Evolutionary conservation across 2,888 invertebrate genomes (phyloP).

Genomic region (Lasius fuliginosus): DNA sequence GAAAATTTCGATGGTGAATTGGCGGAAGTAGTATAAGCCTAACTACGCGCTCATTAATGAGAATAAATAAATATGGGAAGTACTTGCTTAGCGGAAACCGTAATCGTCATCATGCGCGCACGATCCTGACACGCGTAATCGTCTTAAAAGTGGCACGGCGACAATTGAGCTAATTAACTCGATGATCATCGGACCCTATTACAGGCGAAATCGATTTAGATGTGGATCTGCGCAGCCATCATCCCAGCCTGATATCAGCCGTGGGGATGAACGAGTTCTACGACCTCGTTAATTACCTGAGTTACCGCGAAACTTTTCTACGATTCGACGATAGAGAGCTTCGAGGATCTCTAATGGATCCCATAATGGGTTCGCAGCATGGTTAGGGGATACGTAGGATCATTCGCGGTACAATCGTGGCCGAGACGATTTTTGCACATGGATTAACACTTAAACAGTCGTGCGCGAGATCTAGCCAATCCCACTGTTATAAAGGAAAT

Average conservation of each 20-base stretch:
- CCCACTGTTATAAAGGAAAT: conserved; percentile 7
- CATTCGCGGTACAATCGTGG: conserved; percentile 32
- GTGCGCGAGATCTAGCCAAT: conserved; percentile 18
- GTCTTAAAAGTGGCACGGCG: conserved; percentile 56
- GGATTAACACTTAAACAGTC: conserved; percentile 64
- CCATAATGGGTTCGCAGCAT: conserved; percentile 77
- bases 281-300: conserved; percentile 81
- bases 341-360: conserved; percentile 76
- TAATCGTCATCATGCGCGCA: conserved; percentile 31
- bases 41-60: conserved; percentile 14
- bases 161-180: conserved; percentile 69
- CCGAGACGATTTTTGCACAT: conserved; percentile 68
- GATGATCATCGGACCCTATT: conserved; percentile 70
- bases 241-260: conserved; percentile 75
- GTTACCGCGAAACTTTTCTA: conserved; percentile 81
- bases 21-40: conserved; percentile 8
- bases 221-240: conserved; percentile 73
- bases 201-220: conserved; percentile 79
- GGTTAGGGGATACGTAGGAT: conserved; percentile 40
- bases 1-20: background rate
- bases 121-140: conserved; percentile 56
- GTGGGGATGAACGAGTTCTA: conserved; percentile 77
- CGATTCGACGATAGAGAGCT: conserved; percentile 77
- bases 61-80: background rate
- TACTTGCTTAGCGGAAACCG: conserved; percentile 23